Evolutionary conservation across 2,113 vertebrate species (phyloP).

Genomic region (Thinocorus orbignyianus): DNA sequence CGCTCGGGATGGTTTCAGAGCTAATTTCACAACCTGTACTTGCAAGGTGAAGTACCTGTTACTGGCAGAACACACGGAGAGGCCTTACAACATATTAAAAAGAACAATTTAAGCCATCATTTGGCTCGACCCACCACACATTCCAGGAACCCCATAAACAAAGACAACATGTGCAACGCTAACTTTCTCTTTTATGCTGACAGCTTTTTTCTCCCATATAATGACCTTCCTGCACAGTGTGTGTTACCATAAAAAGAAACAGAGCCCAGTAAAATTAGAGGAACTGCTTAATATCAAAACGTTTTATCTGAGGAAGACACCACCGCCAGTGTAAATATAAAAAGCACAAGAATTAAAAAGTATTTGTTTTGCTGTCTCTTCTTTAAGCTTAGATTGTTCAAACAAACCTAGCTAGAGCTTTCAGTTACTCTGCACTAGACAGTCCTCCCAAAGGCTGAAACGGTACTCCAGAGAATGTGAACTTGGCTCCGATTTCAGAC

Average conservation of each 20-base stretch:
- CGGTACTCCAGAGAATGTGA: conserved; percentile 39
- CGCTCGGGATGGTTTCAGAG: neutral
- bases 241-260: conserved; percentile 77
- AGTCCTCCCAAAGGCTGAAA: conserved; percentile 42
- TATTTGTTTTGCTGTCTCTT: conserved; percentile 67
- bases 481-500: conserved; percentile 51
- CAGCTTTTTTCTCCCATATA: conserved; percentile 70
- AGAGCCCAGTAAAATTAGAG: conserved; percentile 75
- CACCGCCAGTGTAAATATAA: conserved; percentile 73
- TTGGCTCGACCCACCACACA: conserved; percentile 69
- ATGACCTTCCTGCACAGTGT: conserved; percentile 81
- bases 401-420: conserved; percentile 56
- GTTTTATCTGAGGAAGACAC: conserved; percentile 76
- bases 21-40: conserved; percentile 12
- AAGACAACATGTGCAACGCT: conserved; percentile 73
- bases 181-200: conserved; percentile 79
- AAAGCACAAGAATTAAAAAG: conserved; percentile 71
- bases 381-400: conserved; percentile 68
- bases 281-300: conserved; percentile 74
- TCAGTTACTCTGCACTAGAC: conserved; percentile 25
- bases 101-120: conserved; percentile 54
- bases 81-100: neutral
- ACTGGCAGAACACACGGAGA: neutral
- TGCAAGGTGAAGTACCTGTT: conserved; percentile 51
- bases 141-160: conserved; percentile 76